Evolutionary conservation across 2,888 invertebrate genomes (phyloP).

Genomic region (Leuctra nigra): DNA sequence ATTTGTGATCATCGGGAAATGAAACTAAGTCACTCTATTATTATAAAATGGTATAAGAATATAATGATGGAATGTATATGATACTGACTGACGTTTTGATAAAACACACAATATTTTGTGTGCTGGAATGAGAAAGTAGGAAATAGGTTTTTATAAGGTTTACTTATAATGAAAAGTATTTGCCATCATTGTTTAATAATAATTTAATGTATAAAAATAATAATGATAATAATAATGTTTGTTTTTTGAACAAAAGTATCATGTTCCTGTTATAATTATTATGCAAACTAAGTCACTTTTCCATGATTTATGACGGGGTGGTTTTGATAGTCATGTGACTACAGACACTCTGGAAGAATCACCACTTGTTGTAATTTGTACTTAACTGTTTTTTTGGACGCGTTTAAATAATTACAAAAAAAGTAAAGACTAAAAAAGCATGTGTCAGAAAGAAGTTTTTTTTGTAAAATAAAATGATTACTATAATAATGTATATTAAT

Average conservation of each 20-base stretch:
- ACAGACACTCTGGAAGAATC: constrained; percentile 18
- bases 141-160: constrained; percentile 24
- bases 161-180: constrained; percentile 23
- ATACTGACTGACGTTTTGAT: constrained; percentile 23
- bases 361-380: constrained; percentile 30
- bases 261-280: constrained; percentile 30
- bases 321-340: constrained; percentile 10
- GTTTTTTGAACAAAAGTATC: constrained; percentile 28
- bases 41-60: constrained; percentile 22
- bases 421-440: constrained; percentile 28
- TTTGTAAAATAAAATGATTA: too few species aligned
- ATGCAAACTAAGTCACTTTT: constrained; percentile 30
- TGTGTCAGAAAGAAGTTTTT: constrained; percentile 22
- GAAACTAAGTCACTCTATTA: constrained; percentile 28
- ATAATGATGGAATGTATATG: constrained; percentile 18
- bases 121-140: constrained; percentile 15
- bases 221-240: constrained; percentile 18
- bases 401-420: constrained; percentile 25
- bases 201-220: constrained; percentile 17
- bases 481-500: constrained; percentile 29
- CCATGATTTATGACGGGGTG: constrained; percentile 24
- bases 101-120: constrained; percentile 22
- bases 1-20: constrained; percentile 28
- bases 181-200: constrained; percentile 27
- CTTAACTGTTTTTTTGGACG: constrained; percentile 29